A percentile compares a stretch with the other conserved stretches of the same genome.
Conservation (phyloP, 2,888 invertebrate species). For the Theodoxus fluviatilis region DNA sequence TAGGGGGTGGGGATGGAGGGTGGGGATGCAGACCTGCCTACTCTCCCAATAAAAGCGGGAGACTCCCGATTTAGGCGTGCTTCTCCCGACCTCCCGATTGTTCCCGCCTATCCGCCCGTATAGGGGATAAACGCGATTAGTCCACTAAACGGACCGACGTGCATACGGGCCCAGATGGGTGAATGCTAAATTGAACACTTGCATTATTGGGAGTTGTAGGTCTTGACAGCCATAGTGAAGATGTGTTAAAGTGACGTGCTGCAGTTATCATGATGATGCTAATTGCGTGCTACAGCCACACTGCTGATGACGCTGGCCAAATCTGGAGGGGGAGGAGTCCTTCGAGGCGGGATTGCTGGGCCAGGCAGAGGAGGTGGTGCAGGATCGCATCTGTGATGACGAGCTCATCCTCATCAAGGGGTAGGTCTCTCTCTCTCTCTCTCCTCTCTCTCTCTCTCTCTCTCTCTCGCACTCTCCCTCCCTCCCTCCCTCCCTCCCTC, state of each 20-base stretch:
- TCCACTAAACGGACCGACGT: too few relatives aligned
- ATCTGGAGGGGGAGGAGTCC: conserved; percentile 97
- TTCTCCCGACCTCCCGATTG: too few relatives aligned
- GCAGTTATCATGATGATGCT: not conserved
- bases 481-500: not conserved
- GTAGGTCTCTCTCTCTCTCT: conserved; percentile 67
- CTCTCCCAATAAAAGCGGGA: too few relatives aligned
- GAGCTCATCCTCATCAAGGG: conserved; percentile 96
- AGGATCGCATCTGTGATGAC: conserved; percentile 96
- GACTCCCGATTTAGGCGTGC: too few relatives aligned
- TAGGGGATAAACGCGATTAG: too few relatives aligned
- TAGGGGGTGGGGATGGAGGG: too few relatives aligned
- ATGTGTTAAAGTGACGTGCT: not conserved
- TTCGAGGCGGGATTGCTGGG: conserved; percentile 92
- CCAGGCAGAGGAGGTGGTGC: conserved; percentile 80
- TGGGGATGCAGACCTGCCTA: too few relatives aligned
- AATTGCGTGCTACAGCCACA: conserved; percentile 43
- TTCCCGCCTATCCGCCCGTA: too few relatives aligned
- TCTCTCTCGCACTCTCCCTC: too few relatives aligned
- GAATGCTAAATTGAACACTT: not conserved
- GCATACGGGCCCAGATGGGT: too few relatives aligned
- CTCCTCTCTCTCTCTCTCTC: not conserved
- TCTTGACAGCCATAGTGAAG: not conserved
- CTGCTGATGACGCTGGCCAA: conserved; percentile 94
- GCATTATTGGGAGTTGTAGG: not conserved